A percentile compares a stretch with the other conserved stretches of the same genome.
phyloP scores from a whole-genome alignment of 2,888 invertebrate species.

The Agriopis marginaria region DNA sequence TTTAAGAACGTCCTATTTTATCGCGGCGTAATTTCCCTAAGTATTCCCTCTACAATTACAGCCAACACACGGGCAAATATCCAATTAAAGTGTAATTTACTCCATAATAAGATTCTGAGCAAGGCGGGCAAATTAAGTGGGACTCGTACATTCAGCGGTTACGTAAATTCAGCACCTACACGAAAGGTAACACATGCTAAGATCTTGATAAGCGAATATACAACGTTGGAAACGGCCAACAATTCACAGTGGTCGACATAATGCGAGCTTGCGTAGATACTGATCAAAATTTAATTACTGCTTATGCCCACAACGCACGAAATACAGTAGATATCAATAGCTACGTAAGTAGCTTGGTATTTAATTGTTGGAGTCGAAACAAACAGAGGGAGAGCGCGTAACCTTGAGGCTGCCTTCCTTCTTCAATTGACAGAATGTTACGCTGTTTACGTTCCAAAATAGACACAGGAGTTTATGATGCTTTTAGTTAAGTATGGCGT shows the following conservation, averaged over 20 bases:
- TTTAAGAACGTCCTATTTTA: slow-evolving; percentile 25
- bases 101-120: slow-evolving; percentile 34
- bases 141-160: slow-evolving; percentile 40
- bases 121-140: slow-evolving; percentile 42
- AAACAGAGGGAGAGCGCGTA: slow-evolving; percentile 50
- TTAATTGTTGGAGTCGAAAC: slow-evolving; percentile 65
- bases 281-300: slow-evolving; percentile 66
- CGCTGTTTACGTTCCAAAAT: slow-evolving; percentile 30
- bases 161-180: slow-evolving; percentile 47
- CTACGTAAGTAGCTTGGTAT: slow-evolving; percentile 30
- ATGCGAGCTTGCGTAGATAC: slow-evolving; percentile 53
- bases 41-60: slow-evolving; percentile 30
- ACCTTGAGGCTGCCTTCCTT: slow-evolving; percentile 57
- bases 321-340: slow-evolving; percentile 11
- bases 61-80: slow-evolving; percentile 30
- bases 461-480: slow-evolving; percentile 15
- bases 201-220: slow-evolving; percentile 51
- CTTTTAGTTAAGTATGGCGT: background rate
- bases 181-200: slow-evolving; percentile 42
- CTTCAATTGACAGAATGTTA: slow-evolving; percentile 45
- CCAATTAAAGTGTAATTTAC: slow-evolving; percentile 35
- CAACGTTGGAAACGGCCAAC: slow-evolving; percentile 48
- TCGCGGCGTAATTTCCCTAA: slow-evolving; percentile 19
- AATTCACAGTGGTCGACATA: slow-evolving; percentile 50
- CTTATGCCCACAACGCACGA: slow-evolving; percentile 55